phyloP scores from a whole-genome alignment of 2,113 vertebrate genomes.

The Saguinus midas region DNA sequence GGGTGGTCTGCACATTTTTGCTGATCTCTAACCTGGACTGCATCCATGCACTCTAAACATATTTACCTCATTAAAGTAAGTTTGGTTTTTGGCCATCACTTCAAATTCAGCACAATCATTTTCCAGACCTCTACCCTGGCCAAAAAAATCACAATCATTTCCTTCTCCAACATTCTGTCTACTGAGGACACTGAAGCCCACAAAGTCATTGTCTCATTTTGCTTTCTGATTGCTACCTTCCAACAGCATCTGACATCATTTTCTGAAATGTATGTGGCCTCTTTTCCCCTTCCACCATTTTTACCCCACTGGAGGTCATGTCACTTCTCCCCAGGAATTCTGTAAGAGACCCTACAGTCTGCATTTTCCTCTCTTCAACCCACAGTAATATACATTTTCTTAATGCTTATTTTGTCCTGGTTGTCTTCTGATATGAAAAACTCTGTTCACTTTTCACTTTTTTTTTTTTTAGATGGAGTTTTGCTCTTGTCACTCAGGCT shows the following conservation, averaged over 20 bases:
- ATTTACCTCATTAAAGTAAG: background rate
- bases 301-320: background rate
- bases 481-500: too few species aligned
- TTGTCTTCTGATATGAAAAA: background rate
- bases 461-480: too few species aligned
- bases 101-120: background rate
- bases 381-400: background rate
- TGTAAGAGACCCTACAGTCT: background rate
- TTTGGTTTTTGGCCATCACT: background rate
- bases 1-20: too few species aligned
- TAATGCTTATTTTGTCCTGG: background rate
- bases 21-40: background rate
- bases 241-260: background rate
- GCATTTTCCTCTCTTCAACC: background rate
- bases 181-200: background rate
- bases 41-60: background rate
- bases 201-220: background rate
- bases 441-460: background rate
- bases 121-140: background rate
- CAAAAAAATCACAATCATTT: background rate
- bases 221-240: background rate
- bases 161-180: background rate
- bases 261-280: background rate
- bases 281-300: background rate
- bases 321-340: background rate